Conservation (phyloP, 2,888 invertebrate species). For the Maniola hyperantus region DNA sequence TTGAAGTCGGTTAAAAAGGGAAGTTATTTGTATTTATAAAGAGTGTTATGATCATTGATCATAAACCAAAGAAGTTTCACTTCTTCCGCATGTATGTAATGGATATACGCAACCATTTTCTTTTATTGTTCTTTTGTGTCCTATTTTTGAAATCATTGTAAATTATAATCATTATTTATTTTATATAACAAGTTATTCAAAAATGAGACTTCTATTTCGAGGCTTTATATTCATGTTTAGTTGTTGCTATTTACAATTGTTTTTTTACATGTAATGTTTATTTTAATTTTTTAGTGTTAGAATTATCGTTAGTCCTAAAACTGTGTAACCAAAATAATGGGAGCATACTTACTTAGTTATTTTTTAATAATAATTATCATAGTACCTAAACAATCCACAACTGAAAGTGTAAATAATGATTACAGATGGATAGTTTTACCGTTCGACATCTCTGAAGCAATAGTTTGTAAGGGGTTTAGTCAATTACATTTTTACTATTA, state of each 20-base stretch:
- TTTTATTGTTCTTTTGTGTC: background rate
- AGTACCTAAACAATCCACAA: conserved; percentile 7
- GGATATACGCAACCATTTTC: background rate
- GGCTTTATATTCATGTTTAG: conserved; percentile 64
- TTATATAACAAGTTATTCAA: conserved; percentile 60
- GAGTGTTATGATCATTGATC: too few species aligned
- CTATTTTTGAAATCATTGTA: conserved; percentile 41
- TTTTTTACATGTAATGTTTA: conserved; percentile 65
- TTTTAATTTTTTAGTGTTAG: conserved; percentile 55
- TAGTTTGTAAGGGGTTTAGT: conserved; percentile 24
- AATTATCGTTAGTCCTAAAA: conserved; percentile 28
- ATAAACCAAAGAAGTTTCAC: too few species aligned
- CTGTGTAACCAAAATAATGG: conserved; percentile 20
- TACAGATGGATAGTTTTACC: background rate
- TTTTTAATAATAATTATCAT: conserved; percentile 1
- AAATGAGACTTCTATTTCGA: conserved; percentile 64
- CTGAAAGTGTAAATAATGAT: background rate
- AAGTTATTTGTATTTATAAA: too few species aligned
- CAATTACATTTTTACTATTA: conserved; percentile 40
- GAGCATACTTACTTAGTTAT: conserved; percentile 1
- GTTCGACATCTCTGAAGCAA: background rate
- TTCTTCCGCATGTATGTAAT: too few species aligned
- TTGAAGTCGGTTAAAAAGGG: too few species aligned
- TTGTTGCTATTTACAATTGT: conserved; percentile 80
- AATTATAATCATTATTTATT: conserved; percentile 54